Base-by-base conservation (phyloP, 2,113 vertebrate species). In the Colaptes auratus region DNA sequence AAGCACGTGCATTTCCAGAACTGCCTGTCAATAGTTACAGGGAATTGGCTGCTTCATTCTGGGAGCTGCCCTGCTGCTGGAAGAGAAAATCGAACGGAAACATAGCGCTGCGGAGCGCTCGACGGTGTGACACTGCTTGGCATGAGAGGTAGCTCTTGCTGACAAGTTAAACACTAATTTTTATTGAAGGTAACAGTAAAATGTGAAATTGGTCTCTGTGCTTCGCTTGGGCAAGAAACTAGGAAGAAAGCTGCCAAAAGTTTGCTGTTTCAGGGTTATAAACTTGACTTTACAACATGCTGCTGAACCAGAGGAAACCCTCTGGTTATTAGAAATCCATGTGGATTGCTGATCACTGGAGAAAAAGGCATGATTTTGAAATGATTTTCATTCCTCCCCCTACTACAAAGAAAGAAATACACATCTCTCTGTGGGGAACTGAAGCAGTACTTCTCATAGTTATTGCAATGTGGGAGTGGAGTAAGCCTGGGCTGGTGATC, bases 1-100 rank as follows among this genome's bases (percentile, higher is more conserved):
- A 75, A 95, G 48, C 76, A 52, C 82, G 46, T 50, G 65, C 13
- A 7, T 90, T 95, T 93, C 0, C 71, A 92, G 86, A 89, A 82
- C 63, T 84, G 27, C 58, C 91, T 95, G 84, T 96, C 95, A 93
- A 91, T 95, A 95, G 96, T 96, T 92, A 93, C 59, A 89, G 67
- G 90, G 79, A 86, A 82, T n/a, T 80, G 92, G 67, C 89, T 81
- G 42, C 65, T 75, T 89, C 67, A 81, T 86, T 92, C 82, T 72
- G 75, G 72, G 72, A 94, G 52, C 89, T 93, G 75, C 90, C 86
- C 55, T 79, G 76, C 85, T 97, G 89, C 90, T 96, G 73, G 91
- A 96, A 90, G 92, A 92, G 73, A 46, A 92, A 90, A 73, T 73
- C 58, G 71, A 88, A 65, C 33, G 82, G 93, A 94, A 96, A 80